Evolutionary conservation across 2,888 invertebrate species (phyloP), one percentile per base, ranked within the genome.

Genomic region (Salticus scenicus): DNA sequence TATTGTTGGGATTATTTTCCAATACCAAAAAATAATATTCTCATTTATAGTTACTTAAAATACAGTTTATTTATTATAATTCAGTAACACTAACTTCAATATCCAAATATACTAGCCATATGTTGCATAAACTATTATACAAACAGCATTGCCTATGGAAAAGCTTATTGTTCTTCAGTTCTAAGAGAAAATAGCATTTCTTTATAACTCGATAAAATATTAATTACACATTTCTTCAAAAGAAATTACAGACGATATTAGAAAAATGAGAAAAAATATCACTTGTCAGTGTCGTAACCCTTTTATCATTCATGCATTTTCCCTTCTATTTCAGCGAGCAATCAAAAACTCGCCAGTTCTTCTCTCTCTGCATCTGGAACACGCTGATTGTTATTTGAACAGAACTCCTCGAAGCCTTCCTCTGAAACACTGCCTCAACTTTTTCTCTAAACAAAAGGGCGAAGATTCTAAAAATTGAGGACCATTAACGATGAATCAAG

Each of bases 401-500:
- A 51, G 73, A 73, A n/a, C 24, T 64, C 0, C 47, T 24, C 42
- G 12, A 12, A 20, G 20, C 17, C 10, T 37, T 10, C 10, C 37
- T 10, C 4, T 7, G 37, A 37, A 4, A 37, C 37, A 4, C 4
- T 37, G 7, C 37, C 37, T 37, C 7, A 37, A 4, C 27, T 42
- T 47, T 71, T 41, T 28, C 42, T 30, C 57, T 47, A 24, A 57
- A 33, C 20, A 37, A 57, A 79, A 57, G 72, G 42, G 41, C 31
- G 63, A 79, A 79, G 64, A 63, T 41, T 47, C 31, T 31, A 41
- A 24, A 85, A 85, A 78, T 78, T 78, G 74, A 78, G 78, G 63
- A 70, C 74, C 84, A 85, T 85, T 79, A 85, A 85, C 84, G 74
- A 79, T 74, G 84, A 78, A 78, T 85, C 84, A 85, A 78, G 51